Evolutionary conservation across 2,888 invertebrate species (phyloP).

Genomic region (Amiota communis): DNA sequence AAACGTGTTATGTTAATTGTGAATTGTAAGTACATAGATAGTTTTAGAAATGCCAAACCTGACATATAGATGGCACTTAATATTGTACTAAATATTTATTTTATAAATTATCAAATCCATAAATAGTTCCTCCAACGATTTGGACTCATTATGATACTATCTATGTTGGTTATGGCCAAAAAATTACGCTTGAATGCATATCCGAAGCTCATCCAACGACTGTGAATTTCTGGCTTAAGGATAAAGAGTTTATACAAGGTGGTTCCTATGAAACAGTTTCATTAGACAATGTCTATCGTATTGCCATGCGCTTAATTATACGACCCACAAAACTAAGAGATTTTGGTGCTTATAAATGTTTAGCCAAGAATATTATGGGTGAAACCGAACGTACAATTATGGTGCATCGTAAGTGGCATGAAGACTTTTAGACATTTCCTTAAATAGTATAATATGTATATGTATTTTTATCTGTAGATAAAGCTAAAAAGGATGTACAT

Average conservation of each 20-base stretch:
- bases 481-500: slow-evolving; percentile 66
- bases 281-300: slow-evolving; percentile 83
- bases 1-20: slow-evolving; percentile 70
- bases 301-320: slow-evolving; percentile 83
- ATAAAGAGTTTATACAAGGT: slow-evolving; percentile 70
- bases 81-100: neutral
- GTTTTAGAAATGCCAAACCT: neutral
- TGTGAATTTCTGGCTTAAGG: slow-evolving; percentile 72
- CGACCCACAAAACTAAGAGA: slow-evolving; percentile 79
- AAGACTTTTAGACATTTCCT: neutral
- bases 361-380: slow-evolving; percentile 86
- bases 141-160: slow-evolving; percentile 70
- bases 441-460: neutral
- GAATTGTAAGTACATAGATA: slow-evolving; percentile 65
- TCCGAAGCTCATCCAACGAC: slow-evolving; percentile 72
- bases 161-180: slow-evolving; percentile 69
- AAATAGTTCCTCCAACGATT: slow-evolving; percentile 70
- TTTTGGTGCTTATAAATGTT: slow-evolving; percentile 86
- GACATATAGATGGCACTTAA: too few relatives aligned
- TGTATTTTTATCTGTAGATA: slow-evolving; percentile 52
- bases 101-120: neutral
- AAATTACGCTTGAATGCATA: slow-evolving; percentile 69
- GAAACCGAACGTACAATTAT: slow-evolving; percentile 74
- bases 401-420: slow-evolving; percentile 62
- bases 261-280: slow-evolving; percentile 74